phyloP scores from a whole-genome alignment of 2,888 invertebrate genomes.

The Limnephilus lunatus region DNA sequence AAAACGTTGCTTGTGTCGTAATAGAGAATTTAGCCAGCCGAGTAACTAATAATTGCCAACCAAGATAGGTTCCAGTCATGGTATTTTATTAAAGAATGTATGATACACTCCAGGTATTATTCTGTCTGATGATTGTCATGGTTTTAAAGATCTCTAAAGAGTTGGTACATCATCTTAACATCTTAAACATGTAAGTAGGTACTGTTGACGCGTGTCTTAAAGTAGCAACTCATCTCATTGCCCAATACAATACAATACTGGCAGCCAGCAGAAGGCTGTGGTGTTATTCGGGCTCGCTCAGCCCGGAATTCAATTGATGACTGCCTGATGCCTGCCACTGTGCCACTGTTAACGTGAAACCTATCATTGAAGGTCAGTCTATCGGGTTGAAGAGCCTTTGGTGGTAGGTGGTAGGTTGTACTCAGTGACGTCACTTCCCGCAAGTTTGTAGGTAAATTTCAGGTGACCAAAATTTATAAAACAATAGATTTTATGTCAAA shows the following conservation, averaged over 20 bases:
- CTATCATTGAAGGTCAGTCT: background rate
- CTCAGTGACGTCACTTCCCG: slow-evolving; percentile 32
- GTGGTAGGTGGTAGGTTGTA: background rate
- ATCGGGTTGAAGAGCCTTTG: background rate
- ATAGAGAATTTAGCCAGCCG: too few species aligned
- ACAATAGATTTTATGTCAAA: background rate
- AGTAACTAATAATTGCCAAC: too few species aligned
- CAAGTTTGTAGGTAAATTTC: background rate
- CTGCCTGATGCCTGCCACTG: background rate
- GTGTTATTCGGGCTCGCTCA: background rate
- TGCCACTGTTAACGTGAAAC: background rate
- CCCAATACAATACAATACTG: background rate
- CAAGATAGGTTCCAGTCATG: too few species aligned
- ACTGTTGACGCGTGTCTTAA: background rate
- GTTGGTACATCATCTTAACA: background rate
- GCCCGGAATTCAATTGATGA: background rate
- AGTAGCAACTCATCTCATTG: background rate
- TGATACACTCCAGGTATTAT: too few species aligned
- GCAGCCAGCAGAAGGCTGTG: background rate
- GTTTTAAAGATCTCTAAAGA: background rate
- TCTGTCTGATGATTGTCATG: too few species aligned
- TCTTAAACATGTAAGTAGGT: background rate
- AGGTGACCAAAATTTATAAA: background rate
- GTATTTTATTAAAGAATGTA: too few species aligned
- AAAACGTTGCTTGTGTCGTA: too few species aligned